Evolutionary conservation across 1,140 invertebrate species (phyloP).

Genomic region (Rhyzopertha dominica): DNA sequence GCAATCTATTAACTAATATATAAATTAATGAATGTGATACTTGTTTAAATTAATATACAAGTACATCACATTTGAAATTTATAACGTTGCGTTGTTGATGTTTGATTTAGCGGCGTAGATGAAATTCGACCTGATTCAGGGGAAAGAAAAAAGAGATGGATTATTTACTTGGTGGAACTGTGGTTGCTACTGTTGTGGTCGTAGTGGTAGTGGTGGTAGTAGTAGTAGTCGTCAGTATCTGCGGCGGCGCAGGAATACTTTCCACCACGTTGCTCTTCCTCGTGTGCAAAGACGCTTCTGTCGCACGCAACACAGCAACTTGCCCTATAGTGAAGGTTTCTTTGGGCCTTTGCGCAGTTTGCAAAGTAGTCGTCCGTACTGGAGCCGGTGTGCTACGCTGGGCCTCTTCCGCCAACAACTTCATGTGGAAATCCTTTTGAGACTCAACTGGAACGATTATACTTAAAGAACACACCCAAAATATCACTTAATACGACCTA

Average conservation of each 20-base stretch:
- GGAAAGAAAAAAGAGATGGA: no score
- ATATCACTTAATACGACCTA: no score
- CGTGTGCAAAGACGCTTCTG: constrained; percentile 33
- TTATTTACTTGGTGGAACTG: constrained; percentile 61
- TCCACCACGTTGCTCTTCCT: constrained; percentile 34
- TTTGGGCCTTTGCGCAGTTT: no score
- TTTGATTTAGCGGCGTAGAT: no score
- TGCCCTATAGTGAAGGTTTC: constrained; percentile 22
- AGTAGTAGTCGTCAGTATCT: constrained; percentile 37
- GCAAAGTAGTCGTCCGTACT: constrained; percentile 39
- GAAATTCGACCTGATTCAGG: no score
- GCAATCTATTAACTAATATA: no score
- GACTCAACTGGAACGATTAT: constrained; percentile 65
- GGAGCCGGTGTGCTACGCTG: constrained; percentile 48
- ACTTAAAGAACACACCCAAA: constrained; percentile 13
- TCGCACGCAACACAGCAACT: constrained; percentile 31
- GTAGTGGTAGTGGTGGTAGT: constrained; percentile 47
- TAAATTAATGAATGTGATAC: no score
- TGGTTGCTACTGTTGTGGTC: constrained; percentile 51
- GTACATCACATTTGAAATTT: no score
- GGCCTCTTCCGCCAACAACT: constrained; percentile 50
- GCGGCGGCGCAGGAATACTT: constrained; percentile 37
- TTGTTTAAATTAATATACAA: no score
- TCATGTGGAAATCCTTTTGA: constrained; percentile 80
- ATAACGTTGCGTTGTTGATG: no score